Percentiles rank a stretch among this genome's conserved stretches.
Conservation (phyloP, 2,113 vertebrate genomes). For the Nothocercus nigrocapillus region DNA sequence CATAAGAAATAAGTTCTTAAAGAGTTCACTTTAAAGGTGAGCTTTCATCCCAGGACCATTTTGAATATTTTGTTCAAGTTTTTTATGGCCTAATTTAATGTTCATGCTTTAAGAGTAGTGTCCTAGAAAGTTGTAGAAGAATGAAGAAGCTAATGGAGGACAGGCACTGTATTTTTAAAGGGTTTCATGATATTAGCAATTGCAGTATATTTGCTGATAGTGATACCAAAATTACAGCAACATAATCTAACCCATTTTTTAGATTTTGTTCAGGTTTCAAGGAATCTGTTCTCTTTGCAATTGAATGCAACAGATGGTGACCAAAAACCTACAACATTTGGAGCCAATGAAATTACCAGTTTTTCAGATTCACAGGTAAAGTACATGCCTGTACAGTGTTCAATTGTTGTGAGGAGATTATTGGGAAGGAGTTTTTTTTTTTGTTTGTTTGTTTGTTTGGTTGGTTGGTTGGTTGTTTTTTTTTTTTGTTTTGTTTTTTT, state of each 20-base stretch:
- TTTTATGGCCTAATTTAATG: neutral
- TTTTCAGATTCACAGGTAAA: constrained; percentile 78
- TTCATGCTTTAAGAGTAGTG: neutral
- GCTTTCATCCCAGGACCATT: neutral
- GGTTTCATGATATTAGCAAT: neutral
- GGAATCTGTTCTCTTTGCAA: constrained; percentile 81
- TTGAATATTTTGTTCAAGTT: neutral
- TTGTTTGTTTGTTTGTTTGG: neutral
- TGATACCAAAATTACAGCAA: neutral
- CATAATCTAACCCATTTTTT: constrained; percentile 11
- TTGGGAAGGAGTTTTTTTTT: neutral
- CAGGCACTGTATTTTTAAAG: neutral
- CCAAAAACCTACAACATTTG: constrained; percentile 33
- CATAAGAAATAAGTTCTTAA: neutral
- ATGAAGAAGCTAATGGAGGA: neutral
- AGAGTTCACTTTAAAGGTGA: neutral
- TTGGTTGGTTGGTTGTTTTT: too few relatives aligned
- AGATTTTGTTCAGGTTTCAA: constrained; percentile 86
- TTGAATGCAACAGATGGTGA: constrained; percentile 60
- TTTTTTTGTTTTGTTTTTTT: neutral
- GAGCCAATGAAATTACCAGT: constrained; percentile 64
- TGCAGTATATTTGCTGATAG: neutral
- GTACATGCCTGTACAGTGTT: neutral
- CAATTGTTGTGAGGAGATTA: neutral
- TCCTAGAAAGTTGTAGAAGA: neutral